A percentile compares a stretch with the other conserved stretches of the same genome.
Evolutionary conservation across 1,140 invertebrate genomes (phyloP).

Genomic region (Lepeophtheirus salmonis): DNA sequence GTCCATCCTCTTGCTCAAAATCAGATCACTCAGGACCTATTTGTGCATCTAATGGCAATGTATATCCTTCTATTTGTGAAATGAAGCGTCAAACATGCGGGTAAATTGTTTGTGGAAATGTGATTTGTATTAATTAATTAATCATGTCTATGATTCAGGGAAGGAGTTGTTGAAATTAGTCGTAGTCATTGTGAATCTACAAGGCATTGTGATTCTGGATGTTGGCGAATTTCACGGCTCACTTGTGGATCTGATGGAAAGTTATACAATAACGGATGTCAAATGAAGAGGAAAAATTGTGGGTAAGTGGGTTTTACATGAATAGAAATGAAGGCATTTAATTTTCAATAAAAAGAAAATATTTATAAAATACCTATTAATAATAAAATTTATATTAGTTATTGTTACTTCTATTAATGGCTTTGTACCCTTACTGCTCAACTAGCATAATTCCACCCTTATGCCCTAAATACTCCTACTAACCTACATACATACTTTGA

Average conservation of each 20-base stretch:
- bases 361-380: too few relatives aligned
- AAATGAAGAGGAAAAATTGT: conserved; percentile 78
- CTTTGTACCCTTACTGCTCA: too few relatives aligned
- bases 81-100: conserved; percentile 76
- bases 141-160: too few relatives aligned
- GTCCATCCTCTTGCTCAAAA: conserved; percentile 60
- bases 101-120: conserved; percentile 37
- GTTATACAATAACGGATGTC: conserved; percentile 72
- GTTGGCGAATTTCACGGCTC: conserved; percentile 65
- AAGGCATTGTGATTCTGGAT: conserved; percentile 69
- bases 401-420: too few relatives aligned
- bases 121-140: too few relatives aligned
- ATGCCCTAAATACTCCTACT: too few relatives aligned
- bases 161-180: conserved; percentile 46
- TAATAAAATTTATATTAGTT: too few relatives aligned
- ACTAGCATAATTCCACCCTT: too few relatives aligned
- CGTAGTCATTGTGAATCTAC: conserved; percentile 76
- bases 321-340: too few relatives aligned
- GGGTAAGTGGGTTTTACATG: too few relatives aligned
- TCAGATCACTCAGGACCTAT: conserved; percentile 65
- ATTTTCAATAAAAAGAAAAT: too few relatives aligned
- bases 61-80: conserved; percentile 78
- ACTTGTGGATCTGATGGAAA: conserved; percentile 79
- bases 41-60: conserved; percentile 64
- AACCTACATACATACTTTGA: too few relatives aligned